Conservation (phyloP, 1,140 invertebrate species). For the Bicyclus anynana region DNA sequence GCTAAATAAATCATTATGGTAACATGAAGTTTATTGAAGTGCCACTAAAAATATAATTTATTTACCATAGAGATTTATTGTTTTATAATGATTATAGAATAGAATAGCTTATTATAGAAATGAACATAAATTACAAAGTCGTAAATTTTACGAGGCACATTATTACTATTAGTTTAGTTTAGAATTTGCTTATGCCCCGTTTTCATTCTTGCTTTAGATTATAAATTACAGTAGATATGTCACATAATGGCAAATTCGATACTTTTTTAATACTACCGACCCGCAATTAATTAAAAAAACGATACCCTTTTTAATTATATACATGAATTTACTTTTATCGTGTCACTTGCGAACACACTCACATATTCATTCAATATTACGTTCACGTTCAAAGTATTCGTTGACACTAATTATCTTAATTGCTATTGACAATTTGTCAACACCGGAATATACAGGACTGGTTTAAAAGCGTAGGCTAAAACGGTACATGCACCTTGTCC, state of each 20-base stretch:
- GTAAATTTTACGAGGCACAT: background rate
- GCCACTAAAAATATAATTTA: background rate
- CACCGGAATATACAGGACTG: too few species aligned
- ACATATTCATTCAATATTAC: background rate
- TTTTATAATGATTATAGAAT: conserved; percentile 1
- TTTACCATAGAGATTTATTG: background rate
- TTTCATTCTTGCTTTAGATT: background rate
- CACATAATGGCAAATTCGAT: too few species aligned
- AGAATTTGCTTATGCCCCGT: background rate
- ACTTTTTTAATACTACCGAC: too few species aligned
- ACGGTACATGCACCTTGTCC: too few species aligned
- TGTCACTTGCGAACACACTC: background rate
- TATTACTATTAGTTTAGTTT: background rate
- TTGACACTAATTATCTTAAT: background rate
- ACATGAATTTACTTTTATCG: background rate
- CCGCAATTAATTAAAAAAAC: background rate
- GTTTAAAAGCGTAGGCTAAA: too few species aligned
- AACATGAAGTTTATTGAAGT: background rate
- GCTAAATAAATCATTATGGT: background rate
- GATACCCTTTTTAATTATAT: background rate
- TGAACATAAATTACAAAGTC: background rate
- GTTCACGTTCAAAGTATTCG: background rate
- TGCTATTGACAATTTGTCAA: too few species aligned
- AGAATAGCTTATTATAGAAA: background rate
- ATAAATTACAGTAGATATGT: too few species aligned